Conservation (phyloP, 2,113 vertebrate genomes). For the Poicephalus meyeri region DNA sequence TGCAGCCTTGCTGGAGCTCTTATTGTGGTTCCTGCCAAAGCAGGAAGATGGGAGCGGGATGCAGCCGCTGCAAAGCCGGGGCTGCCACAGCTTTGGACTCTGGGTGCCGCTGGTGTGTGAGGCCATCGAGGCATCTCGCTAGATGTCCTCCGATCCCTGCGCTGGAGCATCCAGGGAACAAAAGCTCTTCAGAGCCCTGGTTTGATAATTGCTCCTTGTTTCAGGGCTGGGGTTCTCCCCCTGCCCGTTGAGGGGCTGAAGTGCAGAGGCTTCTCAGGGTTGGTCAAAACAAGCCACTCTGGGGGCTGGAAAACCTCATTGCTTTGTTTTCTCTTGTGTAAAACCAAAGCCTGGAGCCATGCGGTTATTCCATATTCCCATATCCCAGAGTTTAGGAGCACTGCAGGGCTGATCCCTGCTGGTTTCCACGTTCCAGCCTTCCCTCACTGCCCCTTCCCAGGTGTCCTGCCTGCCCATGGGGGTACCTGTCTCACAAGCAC, state of each 20-base stretch:
- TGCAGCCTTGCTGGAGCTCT: background rate
- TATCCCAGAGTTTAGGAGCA: background rate
- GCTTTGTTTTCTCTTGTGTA: background rate
- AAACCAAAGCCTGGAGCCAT: background rate
- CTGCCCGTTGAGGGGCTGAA: background rate
- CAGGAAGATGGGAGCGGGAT: background rate
- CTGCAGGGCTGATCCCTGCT: background rate
- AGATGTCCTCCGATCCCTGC: slow-evolving; percentile 51
- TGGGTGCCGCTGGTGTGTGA: background rate
- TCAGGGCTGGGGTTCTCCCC: background rate
- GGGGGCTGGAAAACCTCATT: background rate
- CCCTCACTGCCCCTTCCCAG: background rate
- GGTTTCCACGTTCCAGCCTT: background rate
- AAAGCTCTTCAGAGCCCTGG: slow-evolving; percentile 29
- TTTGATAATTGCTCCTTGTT: slow-evolving; percentile 60
- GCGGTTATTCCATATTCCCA: accelerated
- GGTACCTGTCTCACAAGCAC: background rate
- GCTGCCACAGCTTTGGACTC: accelerated
- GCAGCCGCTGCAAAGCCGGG: background rate
- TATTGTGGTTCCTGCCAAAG: accelerated
- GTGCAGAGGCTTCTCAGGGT: background rate
- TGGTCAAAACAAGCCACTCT: background rate
- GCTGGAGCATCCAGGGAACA: slow-evolving; percentile 13
- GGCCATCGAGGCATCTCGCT: background rate
- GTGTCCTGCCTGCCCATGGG: background rate